These are phyloP conservation scores for Camelus dromedarius DNA, from an alignment of 2,113 vertebrate species.

Conservation along the genomic window DNA sequence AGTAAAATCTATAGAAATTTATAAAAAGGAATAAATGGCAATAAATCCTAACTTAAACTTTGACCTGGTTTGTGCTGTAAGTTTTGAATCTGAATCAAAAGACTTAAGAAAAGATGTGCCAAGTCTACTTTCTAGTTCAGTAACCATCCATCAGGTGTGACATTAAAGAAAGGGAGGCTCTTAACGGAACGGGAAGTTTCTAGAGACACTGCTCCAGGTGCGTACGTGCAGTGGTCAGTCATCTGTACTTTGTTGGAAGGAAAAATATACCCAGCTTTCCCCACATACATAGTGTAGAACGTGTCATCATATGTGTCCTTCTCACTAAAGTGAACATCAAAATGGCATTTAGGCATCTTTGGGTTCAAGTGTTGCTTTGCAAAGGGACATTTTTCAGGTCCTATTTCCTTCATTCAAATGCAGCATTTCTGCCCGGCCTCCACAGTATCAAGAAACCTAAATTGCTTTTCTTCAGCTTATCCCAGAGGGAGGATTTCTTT, in stretches of 20 bases:
- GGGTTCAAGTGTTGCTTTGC: constrained; percentile 64
- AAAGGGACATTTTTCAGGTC: constrained; percentile 9
- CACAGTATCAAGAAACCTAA: background rate
- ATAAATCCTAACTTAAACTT: constrained; percentile 78
- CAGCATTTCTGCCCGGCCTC: background rate
- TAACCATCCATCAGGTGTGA: background rate
- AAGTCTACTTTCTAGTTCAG: constrained; percentile 40
- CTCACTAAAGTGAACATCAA: background rate
- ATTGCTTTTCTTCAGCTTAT: background rate
- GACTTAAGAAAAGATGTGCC: constrained; percentile 68
- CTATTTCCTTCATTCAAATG: background rate
- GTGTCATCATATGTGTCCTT: background rate
- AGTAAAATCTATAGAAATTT: constrained; percentile 82
- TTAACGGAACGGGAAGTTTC: background rate
- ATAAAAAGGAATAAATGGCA: constrained; percentile 81
- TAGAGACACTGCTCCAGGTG: background rate
- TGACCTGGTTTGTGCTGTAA: constrained; percentile 82
- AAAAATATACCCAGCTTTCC: background rate
- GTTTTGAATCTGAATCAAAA: constrained; percentile 73
- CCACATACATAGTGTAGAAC: background rate
- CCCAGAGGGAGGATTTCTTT: background rate
- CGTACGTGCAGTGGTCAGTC: background rate
- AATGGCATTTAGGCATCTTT: constrained; percentile 41
- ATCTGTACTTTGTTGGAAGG: background rate
- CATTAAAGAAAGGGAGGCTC: background rate